Conservation (phyloP, 2,888 invertebrate genomes). For the Ormyrus thymus region DNA sequence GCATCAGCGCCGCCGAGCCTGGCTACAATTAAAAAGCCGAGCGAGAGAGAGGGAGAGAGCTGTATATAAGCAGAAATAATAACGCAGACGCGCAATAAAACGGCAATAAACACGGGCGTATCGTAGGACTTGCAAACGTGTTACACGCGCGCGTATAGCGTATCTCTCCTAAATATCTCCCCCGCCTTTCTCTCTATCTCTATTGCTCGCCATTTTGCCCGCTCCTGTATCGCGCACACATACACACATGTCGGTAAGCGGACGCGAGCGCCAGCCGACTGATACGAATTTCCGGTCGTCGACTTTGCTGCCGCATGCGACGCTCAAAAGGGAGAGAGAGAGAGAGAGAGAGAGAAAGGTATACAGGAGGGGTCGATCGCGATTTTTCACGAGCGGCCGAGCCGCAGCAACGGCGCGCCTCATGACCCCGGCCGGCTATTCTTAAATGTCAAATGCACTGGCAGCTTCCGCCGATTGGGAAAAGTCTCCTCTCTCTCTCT, state of each 20-base stretch:
- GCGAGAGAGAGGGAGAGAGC: not conserved
- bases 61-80: too few species aligned
- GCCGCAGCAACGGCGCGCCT: not conserved
- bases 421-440: slow-evolving; percentile 36
- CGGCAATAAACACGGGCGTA: slow-evolving; percentile 30
- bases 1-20: not conserved
- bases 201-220: slow-evolving; percentile 32
- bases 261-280: slow-evolving; percentile 22
- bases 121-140: slow-evolving; percentile 27
- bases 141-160: slow-evolving; percentile 29
- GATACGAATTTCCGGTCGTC: slow-evolving; percentile 56
- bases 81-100: slow-evolving; percentile 14
- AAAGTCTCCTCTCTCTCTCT: slow-evolving; percentile 28
- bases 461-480: slow-evolving; percentile 43
- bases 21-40: slow-evolving; percentile 19
- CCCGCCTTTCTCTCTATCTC: slow-evolving; percentile 24
- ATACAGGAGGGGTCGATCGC: slow-evolving; percentile 38
- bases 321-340: not conserved
- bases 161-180: slow-evolving; percentile 47
- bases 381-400: slow-evolving; percentile 51
- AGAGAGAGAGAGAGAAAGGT: slow-evolving; percentile 3
- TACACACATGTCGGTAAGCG: not conserved
- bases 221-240: not conserved
- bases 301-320: slow-evolving; percentile 45
- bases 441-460: slow-evolving; percentile 54